phyloP scores from a whole-genome alignment of 2,113 vertebrate genomes.

The Taxidea taxus region DNA sequence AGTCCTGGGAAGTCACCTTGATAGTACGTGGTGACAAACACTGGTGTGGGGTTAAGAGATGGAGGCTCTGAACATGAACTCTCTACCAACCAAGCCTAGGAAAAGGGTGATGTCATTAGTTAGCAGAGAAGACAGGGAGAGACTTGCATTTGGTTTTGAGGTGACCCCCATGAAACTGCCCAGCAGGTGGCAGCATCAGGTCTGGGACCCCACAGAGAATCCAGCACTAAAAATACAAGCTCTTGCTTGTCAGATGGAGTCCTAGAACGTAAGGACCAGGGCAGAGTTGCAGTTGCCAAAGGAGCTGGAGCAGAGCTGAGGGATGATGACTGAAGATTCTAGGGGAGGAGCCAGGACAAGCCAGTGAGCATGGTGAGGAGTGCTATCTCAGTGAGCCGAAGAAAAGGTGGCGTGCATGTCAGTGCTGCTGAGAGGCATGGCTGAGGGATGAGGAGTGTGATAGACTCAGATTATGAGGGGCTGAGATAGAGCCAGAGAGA shows the following conservation, averaged over 20 bases:
- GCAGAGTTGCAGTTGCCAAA: not conserved
- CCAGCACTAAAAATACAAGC: not conserved
- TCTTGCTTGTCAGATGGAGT: not conserved
- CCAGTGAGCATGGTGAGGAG: not conserved
- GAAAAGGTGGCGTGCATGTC: not conserved
- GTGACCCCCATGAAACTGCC: not conserved
- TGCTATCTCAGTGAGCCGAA: not conserved
- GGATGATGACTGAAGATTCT: not conserved
- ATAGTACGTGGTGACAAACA: fast-evolving
- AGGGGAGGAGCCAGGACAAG: not conserved
- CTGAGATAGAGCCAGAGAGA: not conserved
- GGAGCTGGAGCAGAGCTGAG: not conserved
- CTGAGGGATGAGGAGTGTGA: not conserved
- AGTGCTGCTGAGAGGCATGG: not conserved
- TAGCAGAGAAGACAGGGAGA: not conserved
- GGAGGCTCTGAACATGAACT: not conserved
- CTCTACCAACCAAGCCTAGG: not conserved
- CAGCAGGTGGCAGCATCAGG: slow-evolving; percentile 40
- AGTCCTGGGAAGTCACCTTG: not conserved
- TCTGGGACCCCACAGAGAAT: not conserved
- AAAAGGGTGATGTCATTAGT: not conserved
- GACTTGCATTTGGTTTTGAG: not conserved
- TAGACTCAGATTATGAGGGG: not conserved
- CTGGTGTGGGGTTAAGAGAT: not conserved
- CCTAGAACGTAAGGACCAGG: not conserved